Conservation (phyloP, 2,113 vertebrate species). For the Jacana jacana region DNA sequence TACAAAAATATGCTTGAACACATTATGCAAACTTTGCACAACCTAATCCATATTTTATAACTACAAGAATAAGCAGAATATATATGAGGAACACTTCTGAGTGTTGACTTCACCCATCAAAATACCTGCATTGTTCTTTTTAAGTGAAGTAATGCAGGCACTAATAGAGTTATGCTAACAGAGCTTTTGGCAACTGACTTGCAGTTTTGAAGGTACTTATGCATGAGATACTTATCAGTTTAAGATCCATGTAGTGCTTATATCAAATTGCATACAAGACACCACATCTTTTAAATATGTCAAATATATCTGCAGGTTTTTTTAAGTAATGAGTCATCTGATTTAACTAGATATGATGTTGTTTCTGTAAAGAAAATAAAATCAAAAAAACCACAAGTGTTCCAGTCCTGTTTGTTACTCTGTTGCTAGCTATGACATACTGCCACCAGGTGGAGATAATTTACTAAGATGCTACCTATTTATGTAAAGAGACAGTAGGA, state of each 20-base stretch:
- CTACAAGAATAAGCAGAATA: not conserved
- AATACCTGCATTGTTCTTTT: not conserved
- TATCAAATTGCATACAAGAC: not conserved
- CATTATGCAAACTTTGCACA: not conserved
- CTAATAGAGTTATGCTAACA: not conserved
- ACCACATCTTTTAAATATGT: not conserved
- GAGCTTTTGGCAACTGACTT: not conserved
- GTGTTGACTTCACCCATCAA: not conserved
- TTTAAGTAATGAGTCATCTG: not conserved
- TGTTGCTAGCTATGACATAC: constrained; percentile 40
- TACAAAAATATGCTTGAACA: not conserved
- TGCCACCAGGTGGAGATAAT: constrained; percentile 64
- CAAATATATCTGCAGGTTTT: not conserved
- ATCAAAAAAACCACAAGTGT: too few species aligned
- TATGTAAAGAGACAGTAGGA: not conserved
- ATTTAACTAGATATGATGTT: not conserved
- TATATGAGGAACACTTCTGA: not conserved
- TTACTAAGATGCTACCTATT: not conserved
- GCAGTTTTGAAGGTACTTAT: not conserved
- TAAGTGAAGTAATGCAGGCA: not conserved
- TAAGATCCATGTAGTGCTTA: not conserved
- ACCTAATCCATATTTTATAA: constrained; percentile 3
- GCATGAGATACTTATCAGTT: not conserved
- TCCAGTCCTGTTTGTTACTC: not conserved
- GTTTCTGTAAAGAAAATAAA: not conserved